phyloP scores from a whole-genome alignment of 2,113 vertebrate genomes.

The Menura novaehollandiae region DNA sequence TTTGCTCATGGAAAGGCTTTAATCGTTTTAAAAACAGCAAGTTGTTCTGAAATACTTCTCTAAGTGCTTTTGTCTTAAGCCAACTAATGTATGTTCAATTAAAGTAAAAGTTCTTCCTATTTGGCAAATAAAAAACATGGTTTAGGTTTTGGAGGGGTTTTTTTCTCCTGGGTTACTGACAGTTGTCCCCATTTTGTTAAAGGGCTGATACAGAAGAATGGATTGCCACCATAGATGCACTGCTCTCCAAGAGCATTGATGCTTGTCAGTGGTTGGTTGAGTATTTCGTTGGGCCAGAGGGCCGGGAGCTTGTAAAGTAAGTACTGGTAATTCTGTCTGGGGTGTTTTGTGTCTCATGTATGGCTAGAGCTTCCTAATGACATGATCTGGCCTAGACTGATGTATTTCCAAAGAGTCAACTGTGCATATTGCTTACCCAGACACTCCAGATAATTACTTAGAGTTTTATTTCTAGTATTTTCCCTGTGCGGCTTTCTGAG shows the following conservation, averaged over 20 bases:
- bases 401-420: not conserved
- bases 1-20: not conserved
- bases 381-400: not conserved
- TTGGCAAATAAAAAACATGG: not conserved
- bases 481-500: not conserved
- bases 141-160: not conserved
- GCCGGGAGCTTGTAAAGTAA: slow-evolving; percentile 92
- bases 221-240: slow-evolving; percentile 93
- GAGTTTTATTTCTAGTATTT: not conserved
- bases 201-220: slow-evolving; percentile 98
- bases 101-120: not conserved
- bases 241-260: slow-evolving; percentile 93
- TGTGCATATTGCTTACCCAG: not conserved
- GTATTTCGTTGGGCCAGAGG: slow-evolving; percentile 89
- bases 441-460: not conserved
- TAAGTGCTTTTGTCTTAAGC: not conserved
- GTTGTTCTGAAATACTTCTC: not conserved
- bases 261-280: slow-evolving; percentile 97
- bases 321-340: slow-evolving; percentile 23
- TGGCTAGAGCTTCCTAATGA: not conserved
- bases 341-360: not conserved
- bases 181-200: not conserved
- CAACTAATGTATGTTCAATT: not conserved
- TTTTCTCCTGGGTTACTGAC: not conserved
- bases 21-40: not conserved